These are phyloP conservation scores for Siphlonurus alternatus DNA, from an alignment of 2,888 invertebrate species.

Conservation along the genomic window DNA sequence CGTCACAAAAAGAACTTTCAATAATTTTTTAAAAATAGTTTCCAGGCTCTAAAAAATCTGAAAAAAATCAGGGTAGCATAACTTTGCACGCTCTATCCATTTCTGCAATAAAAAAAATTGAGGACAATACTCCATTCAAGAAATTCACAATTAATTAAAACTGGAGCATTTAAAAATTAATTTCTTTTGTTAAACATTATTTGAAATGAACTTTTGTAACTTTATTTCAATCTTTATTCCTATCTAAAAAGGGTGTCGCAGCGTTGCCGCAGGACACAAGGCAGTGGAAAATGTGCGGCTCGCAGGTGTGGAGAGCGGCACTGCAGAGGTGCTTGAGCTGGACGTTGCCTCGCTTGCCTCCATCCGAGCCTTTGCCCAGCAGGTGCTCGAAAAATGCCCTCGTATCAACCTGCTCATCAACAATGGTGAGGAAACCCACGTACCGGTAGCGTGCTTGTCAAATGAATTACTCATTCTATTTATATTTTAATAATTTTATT, in stretches of 20 bases:
- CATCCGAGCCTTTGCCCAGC: constrained; percentile 52
- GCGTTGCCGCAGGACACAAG: constrained; percentile 36
- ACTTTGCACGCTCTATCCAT: no score
- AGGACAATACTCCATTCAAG: no score
- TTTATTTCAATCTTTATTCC: no score
- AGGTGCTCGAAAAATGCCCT: constrained; percentile 41
- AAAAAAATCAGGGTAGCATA: no score
- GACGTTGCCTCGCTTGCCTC: constrained; percentile 64
- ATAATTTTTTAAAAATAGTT: no score
- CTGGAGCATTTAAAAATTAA: neutral
- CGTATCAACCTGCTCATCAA: constrained; percentile 60
- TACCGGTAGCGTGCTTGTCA: no score
- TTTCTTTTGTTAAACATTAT: neutral
- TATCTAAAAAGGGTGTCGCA: constrained; percentile 71
- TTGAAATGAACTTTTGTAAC: neutral
- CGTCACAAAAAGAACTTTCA: no score
- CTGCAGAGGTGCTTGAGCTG: constrained; percentile 46
- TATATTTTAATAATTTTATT: neutral
- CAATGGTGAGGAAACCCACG: constrained; percentile 44
- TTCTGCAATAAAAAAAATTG: no score
- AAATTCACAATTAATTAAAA: neutral
- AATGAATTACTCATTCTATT: neutral
- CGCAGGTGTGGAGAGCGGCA: constrained; percentile 35
- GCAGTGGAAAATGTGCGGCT: constrained; percentile 29
- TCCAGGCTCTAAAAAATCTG: no score